These are phyloP conservation scores for Odontesthes bonariensis DNA, from an alignment of 2,113 vertebrate genomes.

Conservation along the genomic window DNA sequence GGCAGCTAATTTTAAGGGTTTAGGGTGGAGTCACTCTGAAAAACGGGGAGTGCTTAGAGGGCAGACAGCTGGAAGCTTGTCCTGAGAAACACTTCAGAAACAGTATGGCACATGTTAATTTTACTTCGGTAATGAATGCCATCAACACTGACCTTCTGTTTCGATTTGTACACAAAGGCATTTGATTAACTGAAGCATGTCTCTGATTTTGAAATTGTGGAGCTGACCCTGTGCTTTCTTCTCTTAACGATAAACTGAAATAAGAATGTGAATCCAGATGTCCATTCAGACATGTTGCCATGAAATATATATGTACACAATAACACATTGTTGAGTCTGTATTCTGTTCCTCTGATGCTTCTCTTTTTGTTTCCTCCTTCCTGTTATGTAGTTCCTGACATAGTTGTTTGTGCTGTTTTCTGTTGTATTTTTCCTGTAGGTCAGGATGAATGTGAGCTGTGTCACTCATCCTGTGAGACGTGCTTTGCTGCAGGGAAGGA, in stretches of 20 bases:
- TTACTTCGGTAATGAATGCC: not conserved
- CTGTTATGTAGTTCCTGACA: not conserved
- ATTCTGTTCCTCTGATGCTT: not conserved
- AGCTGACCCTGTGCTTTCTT: not conserved
- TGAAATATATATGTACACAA: not conserved
- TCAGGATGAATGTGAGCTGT: conserved; percentile 64
- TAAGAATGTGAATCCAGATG: not conserved
- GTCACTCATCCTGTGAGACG: conserved; percentile 84
- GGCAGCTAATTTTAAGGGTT: too few species aligned
- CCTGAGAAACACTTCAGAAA: conserved; percentile 72
- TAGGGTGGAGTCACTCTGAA: conserved; percentile 57
- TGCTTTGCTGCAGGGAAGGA: conserved; percentile 75
- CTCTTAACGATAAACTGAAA: not conserved
- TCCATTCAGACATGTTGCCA: not conserved
- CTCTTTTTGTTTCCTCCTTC: not conserved
- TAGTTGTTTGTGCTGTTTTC: not conserved
- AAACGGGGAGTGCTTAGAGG: conserved; percentile 78
- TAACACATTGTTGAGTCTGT: not conserved
- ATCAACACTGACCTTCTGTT: not conserved
- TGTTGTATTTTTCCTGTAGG: conserved; percentile 45
- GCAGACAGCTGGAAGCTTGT: conserved; percentile 22
- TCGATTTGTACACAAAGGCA: too few species aligned
- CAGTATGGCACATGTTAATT: conserved; percentile 74
- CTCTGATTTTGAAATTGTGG: too few species aligned
- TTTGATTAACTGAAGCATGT: too few species aligned